Base-by-base conservation (phyloP, 2,888 invertebrate species). In the Athalia rosae region DNA sequence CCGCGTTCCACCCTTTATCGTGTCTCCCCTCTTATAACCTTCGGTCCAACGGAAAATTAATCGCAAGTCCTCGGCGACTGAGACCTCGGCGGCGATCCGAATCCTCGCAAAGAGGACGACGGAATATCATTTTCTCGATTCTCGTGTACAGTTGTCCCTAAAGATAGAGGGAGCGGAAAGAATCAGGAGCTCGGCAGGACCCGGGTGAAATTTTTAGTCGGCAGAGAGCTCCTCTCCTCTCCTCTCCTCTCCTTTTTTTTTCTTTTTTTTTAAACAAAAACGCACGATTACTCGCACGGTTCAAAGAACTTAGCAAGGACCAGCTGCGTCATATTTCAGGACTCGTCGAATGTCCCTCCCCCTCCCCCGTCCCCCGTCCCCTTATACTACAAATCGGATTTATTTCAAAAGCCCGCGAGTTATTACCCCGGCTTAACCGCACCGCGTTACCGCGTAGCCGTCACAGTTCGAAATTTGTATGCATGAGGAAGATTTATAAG, bases 401-500 rank as follows among this genome's bases (percentile, higher is more conserved):
- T 71, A 71, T 71, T 58, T 45, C 58, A 15, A 71, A 71, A 63
- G 50, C 58, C 56, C 15, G 71, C 58, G 71, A 71, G 71, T 71
- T 71, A 71, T 71, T 71, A 58, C 71, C 58, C 58, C 71, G 58
- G 71, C 71, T 71, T 71, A 71, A 45, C 58, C 43, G 56, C 28
- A 28, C 28, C 28, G 28, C 28, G 28, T 28, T 28, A 28, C 28
- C 28, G 28, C 28, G 28, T 28, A 28, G 28, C 28, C 28, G 28
- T 28, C 28, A 28, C 28, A 28, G 28, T 28, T 28, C 28, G 28
- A 28, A 28, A 28, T 28, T 28, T 28, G 28, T 28, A 28, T 28
- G 28, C 28, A 28, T 28, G 28, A 28, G 28, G 28, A 28, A 28
- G 28, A 28, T 28, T 28, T 28, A 28, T 28, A 28, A 28, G 28